Conservation (phyloP, 2,888 invertebrate species). For the Eupithecia subumbrata region DNA sequence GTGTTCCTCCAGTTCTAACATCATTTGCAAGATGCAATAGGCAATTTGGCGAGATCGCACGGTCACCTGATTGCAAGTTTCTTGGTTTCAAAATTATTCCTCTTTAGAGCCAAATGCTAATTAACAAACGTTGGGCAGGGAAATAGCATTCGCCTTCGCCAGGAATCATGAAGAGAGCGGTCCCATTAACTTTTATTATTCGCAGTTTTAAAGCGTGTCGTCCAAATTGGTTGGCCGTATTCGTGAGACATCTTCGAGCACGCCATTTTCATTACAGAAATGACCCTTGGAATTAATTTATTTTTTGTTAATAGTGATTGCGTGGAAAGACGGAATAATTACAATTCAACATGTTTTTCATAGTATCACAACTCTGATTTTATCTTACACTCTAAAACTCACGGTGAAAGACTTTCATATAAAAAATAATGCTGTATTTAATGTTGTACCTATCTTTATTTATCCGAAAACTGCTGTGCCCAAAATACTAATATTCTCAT, state of each 20-base stretch:
- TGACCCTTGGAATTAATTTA: conserved; percentile 66
- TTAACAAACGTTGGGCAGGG: conserved; percentile 75
- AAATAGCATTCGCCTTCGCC: conserved; percentile 75
- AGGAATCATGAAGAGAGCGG: conserved; percentile 78
- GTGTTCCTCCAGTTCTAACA: background rate
- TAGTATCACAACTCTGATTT: background rate
- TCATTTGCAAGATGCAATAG: conserved; percentile 21
- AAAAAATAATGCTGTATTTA: background rate
- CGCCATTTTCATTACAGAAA: conserved; percentile 67
- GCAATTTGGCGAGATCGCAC: conserved; percentile 31
- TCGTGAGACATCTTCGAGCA: conserved; percentile 69
- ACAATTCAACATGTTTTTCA: background rate
- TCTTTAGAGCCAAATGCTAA: conserved; percentile 81
- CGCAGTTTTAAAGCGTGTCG: conserved; percentile 78
- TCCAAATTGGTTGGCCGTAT: conserved; percentile 81
- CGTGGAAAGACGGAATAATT: conserved; percentile 9
- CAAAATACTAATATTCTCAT: too few species aligned
- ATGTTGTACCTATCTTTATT: background rate
- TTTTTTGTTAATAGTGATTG: conserved; percentile 35
- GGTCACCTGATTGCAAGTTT: conserved; percentile 41
- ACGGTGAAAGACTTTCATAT: background rate
- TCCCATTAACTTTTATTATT: conserved; percentile 82
- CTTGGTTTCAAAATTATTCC: conserved; percentile 71
- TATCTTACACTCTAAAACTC: background rate
- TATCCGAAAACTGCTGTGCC: background rate